Evolutionary conservation across 2,888 invertebrate genomes (phyloP).

Genomic region (Dryobota labecula): DNA sequence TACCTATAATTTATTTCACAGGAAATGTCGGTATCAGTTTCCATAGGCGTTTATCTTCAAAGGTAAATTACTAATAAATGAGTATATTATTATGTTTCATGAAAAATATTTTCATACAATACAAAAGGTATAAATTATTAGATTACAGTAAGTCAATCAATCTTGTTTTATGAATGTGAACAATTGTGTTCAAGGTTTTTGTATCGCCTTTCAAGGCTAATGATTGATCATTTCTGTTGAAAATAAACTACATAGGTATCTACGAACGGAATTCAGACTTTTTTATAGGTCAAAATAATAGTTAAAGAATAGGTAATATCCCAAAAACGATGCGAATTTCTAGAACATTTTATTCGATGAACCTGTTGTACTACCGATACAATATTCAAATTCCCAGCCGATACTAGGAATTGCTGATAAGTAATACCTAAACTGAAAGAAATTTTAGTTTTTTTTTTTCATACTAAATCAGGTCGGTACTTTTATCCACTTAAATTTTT

Average conservation of each 20-base stretch:
- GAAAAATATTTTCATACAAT: constrained; percentile 15
- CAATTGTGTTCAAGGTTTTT: constrained; percentile 31
- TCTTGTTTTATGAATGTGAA: constrained; percentile 55
- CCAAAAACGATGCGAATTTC: too few species aligned
- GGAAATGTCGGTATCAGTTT: background rate
- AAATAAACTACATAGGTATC: constrained; percentile 3
- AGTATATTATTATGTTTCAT: constrained; percentile 4
- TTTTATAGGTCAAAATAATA: too few species aligned
- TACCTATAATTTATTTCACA: background rate
- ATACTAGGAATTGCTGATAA: background rate
- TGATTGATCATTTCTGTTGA: constrained; percentile 42
- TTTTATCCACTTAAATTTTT: too few species aligned
- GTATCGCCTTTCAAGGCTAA: constrained; percentile 6
- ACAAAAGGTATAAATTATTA: constrained; percentile 12
- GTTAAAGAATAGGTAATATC: too few species aligned
- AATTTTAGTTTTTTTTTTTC: background rate
- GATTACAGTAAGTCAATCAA: constrained; percentile 47
- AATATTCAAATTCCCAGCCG: background rate
- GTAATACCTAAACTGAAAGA: background rate
- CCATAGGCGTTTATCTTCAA: background rate
- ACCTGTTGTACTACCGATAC: background rate
- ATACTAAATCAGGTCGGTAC: background rate
- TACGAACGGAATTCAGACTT: too few species aligned
- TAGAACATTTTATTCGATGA: too few species aligned
- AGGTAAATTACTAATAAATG: background rate